Percentiles rank a stretch among this genome's conserved stretches.
Conservation (phyloP, 2,113 vertebrate species). For the Nansenia antarctica region DNA sequence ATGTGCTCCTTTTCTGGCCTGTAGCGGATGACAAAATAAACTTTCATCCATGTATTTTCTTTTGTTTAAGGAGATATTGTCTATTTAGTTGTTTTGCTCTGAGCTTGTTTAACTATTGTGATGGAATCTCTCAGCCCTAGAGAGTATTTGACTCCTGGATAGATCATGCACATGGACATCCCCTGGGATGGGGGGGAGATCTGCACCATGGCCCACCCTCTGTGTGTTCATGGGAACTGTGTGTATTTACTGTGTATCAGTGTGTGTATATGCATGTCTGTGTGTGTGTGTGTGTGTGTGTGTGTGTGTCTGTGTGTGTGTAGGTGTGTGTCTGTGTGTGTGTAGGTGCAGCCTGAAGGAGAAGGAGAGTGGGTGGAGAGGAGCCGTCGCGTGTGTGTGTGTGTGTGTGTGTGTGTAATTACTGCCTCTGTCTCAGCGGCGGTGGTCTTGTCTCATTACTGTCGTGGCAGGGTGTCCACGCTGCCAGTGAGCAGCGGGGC, state of each 20-base stretch:
- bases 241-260: neutral
- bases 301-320: neutral
- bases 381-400: constrained; percentile 25
- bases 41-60: too few species aligned
- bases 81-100: too few species aligned
- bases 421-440: constrained; percentile 36
- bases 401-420: constrained; percentile 47
- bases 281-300: neutral
- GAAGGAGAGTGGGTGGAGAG: constrained; percentile 7
- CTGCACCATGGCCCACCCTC: neutral
- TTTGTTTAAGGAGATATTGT: too few species aligned
- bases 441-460: constrained; percentile 64
- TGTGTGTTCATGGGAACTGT: neutral
- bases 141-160: neutral
- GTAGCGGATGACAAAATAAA: too few species aligned
- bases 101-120: too few species aligned
- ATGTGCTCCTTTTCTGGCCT: too few species aligned
- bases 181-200: neutral
- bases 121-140: too few species aligned
- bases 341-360: neutral
- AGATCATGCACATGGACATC: too few species aligned
- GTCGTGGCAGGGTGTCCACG: constrained; percentile 34
- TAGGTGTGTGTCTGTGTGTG: neutral
- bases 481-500: constrained; percentile 42
- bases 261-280: neutral